These are phyloP conservation scores for Drosophila pruinosa DNA, from an alignment of 1,140 invertebrate genomes.

Conservation along the genomic window DNA sequence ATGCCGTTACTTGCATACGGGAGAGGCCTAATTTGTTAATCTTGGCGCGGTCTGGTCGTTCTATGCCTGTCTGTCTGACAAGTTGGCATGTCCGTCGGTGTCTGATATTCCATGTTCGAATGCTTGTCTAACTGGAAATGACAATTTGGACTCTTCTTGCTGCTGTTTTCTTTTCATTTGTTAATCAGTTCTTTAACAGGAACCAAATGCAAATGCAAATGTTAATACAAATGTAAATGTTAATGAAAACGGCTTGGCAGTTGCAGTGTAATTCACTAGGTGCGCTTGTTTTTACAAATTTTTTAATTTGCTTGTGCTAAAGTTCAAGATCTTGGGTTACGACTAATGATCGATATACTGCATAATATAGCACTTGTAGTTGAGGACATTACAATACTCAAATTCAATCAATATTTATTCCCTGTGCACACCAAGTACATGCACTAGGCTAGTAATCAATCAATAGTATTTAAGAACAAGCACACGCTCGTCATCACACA, in stretches of 20 bases:
- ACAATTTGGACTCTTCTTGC: conserved; percentile 32
- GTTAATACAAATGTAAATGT: no score
- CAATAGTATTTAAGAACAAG: conserved; percentile 2
- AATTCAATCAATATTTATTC: neutral
- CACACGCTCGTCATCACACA: no score
- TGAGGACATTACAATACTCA: neutral
- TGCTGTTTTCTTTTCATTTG: conserved; percentile 50
- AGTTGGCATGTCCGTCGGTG: neutral
- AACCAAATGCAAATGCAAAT: conserved; percentile 43
- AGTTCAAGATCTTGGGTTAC: neutral
- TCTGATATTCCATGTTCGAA: conserved; percentile 7
- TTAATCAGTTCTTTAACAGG: conserved; percentile 47
- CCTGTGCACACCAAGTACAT: neutral
- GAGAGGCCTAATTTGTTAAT: conserved; percentile 59
- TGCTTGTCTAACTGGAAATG: conserved; percentile 62
- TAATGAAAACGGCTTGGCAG: no score
- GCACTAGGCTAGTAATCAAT: neutral
- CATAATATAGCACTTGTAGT: neutral
- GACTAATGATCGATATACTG: neutral
- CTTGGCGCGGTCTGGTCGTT: no score
- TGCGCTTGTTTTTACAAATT: no score
- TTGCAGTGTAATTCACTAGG: no score
- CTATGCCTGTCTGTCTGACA: conserved; percentile 14
- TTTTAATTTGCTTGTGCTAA: no score
- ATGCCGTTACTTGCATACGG: conserved; percentile 65